These are phyloP conservation scores for Neoaliturus tenellus DNA, from an alignment of 2,888 invertebrate genomes.

Conservation along the genomic window DNA sequence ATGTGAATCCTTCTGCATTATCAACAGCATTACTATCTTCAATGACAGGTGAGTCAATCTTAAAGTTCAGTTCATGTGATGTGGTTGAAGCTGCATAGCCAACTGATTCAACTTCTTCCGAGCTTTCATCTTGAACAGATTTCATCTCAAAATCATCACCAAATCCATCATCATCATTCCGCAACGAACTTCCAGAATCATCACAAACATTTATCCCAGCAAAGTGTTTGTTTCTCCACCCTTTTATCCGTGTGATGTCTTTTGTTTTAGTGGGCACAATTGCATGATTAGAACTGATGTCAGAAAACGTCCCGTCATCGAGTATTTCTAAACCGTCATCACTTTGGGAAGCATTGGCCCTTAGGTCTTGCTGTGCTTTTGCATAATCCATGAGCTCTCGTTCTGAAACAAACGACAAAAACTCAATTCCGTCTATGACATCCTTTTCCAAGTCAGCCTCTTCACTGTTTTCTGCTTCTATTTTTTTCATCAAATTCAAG, in stretches of 20 bases:
- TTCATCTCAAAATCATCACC: conserved; percentile 47
- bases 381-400: conserved; percentile 38
- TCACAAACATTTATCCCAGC: conserved; percentile 1
- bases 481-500: neutral
- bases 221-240: conserved; percentile 54
- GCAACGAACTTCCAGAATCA: conserved; percentile 33
- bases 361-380: conserved; percentile 27
- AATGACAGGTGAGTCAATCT: conserved; percentile 6
- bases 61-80: neutral
- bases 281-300: conserved; percentile 47
- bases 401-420: conserved; percentile 46
- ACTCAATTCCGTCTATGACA: conserved; percentile 42
- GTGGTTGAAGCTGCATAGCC: neutral
- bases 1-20: neutral
- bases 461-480: neutral
- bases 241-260: conserved; percentile 53
- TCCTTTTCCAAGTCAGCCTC: conserved; percentile 31
- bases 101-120: conserved; percentile 36
- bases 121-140: conserved; percentile 45
- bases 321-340: conserved; percentile 54
- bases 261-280: conserved; percentile 52
- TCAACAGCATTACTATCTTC: conserved; percentile 34
- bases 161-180: conserved; percentile 51
- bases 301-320: conserved; percentile 49
- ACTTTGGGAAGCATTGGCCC: conserved; percentile 35